Percentiles rank a stretch among this genome's conserved stretches.
Evolutionary conservation across 2,888 invertebrate genomes (phyloP).

Genomic region (Stenodera caucasica): DNA sequence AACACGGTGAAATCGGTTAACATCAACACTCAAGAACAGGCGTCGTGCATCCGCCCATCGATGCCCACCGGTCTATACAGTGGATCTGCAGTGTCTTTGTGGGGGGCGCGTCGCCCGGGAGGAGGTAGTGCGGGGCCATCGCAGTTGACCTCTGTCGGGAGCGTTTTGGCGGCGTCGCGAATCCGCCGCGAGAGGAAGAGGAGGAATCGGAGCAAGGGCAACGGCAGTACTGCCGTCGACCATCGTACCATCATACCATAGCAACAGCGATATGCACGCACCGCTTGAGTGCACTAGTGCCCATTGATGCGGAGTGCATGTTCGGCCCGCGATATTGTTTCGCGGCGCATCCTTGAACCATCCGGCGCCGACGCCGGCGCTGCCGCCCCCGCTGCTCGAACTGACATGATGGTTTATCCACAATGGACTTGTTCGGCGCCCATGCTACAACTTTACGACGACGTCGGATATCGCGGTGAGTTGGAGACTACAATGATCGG

Average conservation of each 20-base stretch:
- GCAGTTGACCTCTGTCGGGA: conserved; percentile 26
- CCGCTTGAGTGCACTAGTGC: conserved; percentile 34
- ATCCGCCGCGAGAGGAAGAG: conserved; percentile 29
- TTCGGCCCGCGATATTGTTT: conserved; percentile 51
- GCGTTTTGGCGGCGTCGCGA: conserved; percentile 28
- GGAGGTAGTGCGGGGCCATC: conserved; percentile 6
- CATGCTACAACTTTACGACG: conserved; percentile 67
- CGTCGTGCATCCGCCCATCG: conserved; percentile 23
- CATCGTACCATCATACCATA: conserved; percentile 33
- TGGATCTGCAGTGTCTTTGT: conserved; percentile 12
- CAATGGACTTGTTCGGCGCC: conserved; percentile 61
- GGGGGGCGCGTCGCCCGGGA: conserved; percentile 15
- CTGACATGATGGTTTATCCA: conserved; percentile 63
- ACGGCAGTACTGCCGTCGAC: conserved; percentile 27
- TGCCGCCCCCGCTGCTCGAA: conserved; percentile 38
- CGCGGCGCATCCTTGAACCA: conserved; percentile 51
- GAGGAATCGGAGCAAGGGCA: conserved; percentile 32
- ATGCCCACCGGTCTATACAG: conserved; percentile 12
- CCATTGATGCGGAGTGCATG: conserved; percentile 53
- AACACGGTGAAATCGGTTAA: conserved; percentile 29
- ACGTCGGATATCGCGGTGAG: conserved; percentile 67
- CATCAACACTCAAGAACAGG: conserved; percentile 27
- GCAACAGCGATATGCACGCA: conserved; percentile 42
- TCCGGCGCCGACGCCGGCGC: conserved; percentile 43
- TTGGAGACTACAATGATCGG: conserved; percentile 34